These are phyloP conservation scores for Scalopus aquaticus DNA, from an alignment of 2,113 vertebrate genomes.

Conservation along the genomic window DNA sequence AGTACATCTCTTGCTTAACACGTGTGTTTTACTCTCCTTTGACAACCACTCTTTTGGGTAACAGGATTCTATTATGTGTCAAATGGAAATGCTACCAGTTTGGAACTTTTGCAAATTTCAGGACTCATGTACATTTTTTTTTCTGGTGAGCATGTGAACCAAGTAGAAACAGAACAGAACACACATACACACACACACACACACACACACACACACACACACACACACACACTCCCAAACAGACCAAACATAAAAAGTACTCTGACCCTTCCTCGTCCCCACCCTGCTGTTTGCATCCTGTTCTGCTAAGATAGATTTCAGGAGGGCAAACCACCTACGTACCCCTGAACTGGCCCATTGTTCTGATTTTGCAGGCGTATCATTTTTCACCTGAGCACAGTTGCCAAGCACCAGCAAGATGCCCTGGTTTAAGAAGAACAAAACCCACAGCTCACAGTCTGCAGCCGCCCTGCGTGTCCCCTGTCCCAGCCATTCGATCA, in stretches of 20 bases:
- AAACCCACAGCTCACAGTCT: not conserved
- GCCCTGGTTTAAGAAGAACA: not conserved
- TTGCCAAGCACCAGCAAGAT: conserved; percentile 44
- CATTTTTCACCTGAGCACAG: conserved; percentile 51
- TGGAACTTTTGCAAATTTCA: conserved; percentile 54
- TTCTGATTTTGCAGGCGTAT: conserved; percentile 38
- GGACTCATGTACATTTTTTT: conserved; percentile 12
- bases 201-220: not conserved
- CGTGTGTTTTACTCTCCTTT: conserved; percentile 59
- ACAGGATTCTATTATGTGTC: conserved; percentile 39
- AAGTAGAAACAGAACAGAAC: conserved; percentile 9
- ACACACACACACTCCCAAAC: not conserved
- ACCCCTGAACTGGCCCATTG: conserved; percentile 35
- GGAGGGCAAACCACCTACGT: conserved; percentile 27
- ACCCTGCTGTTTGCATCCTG: not conserved
- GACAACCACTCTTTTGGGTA: conserved; percentile 43
- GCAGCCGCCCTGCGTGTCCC: conserved; percentile 33
- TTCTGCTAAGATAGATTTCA: conserved; percentile 43
- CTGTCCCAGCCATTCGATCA: conserved; percentile 65
- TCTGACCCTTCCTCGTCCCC: not conserved
- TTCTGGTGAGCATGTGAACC: conserved; percentile 4
- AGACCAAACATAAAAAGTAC: not conserved
- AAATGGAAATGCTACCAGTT: conserved; percentile 62
- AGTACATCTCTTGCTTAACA: conserved; percentile 52
- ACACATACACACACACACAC: not conserved